A percentile compares a stretch with the other conserved stretches of the same genome.
These are phyloP conservation scores for Geotrupes spiniger DNA, from an alignment of 2,888 invertebrate genomes.

Conservation along the genomic window DNA sequence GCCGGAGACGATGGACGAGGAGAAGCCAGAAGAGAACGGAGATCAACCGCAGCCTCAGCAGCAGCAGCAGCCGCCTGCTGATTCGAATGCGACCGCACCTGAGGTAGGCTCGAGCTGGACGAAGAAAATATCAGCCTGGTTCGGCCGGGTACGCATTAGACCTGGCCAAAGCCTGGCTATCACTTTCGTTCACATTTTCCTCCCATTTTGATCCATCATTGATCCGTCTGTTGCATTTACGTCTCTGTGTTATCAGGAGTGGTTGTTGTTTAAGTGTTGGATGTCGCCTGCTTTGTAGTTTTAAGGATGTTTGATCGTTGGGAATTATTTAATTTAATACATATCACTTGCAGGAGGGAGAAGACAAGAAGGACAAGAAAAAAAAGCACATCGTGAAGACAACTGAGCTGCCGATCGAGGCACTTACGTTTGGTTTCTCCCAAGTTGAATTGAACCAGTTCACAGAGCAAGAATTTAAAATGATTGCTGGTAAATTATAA, in stretches of 20 bases:
- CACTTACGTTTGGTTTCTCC: constrained; percentile 69
- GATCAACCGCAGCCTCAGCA: constrained; percentile 33
- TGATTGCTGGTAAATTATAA: constrained; percentile 43
- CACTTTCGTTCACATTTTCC: constrained; percentile 15
- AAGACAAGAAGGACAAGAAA: constrained; percentile 67
- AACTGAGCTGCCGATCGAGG: constrained; percentile 80
- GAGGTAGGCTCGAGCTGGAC: constrained; percentile 53
- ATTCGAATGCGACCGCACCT: constrained; percentile 39
- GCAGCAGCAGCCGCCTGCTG: constrained; percentile 23
- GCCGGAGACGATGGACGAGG: constrained; percentile 46
- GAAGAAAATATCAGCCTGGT: constrained; percentile 53
- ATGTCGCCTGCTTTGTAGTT: too few species aligned
- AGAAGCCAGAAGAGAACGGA: constrained; percentile 45
- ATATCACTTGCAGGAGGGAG: constrained; percentile 49
- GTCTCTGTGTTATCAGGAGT: constrained; percentile 19
- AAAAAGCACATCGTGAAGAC: constrained; percentile 79
- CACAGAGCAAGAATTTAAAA: constrained; percentile 62
- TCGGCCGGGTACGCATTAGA: constrained; percentile 52
- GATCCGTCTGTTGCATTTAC: too few species aligned
- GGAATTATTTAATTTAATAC: not conserved
- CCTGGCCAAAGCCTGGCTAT: constrained; percentile 29
- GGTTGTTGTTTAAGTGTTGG: too few species aligned
- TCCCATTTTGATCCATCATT: not conserved
- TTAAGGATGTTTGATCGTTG: too few species aligned
- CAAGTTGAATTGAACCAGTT: constrained; percentile 70